A percentile compares a stretch with the other conserved stretches of the same genome.
These are phyloP conservation scores for Drosophila dives DNA, from an alignment of 2,888 invertebrate species.

Conservation along the genomic window DNA sequence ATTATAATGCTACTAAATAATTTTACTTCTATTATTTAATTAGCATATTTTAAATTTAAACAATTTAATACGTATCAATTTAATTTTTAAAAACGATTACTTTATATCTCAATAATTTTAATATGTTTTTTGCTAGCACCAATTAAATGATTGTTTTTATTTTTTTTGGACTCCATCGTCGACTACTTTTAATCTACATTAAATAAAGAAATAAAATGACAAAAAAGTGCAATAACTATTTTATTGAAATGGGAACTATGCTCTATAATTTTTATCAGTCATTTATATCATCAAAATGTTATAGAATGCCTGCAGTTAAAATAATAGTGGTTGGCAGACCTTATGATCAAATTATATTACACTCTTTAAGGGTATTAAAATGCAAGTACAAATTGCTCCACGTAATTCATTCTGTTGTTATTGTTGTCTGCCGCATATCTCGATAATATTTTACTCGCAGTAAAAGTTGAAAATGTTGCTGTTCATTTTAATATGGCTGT, in stretches of 20 bases:
- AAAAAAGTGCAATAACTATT: background rate
- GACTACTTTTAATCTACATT: background rate
- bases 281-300: background rate
- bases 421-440: constrained; percentile 39
- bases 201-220: background rate
- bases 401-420: constrained; percentile 43
- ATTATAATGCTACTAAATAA: background rate
- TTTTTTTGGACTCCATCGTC: background rate
- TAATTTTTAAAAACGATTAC: background rate
- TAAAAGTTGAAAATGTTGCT: constrained; percentile 66
- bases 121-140: background rate
- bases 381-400: constrained; percentile 42
- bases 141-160: background rate
- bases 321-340: background rate
- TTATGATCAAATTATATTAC: constrained; percentile 2
- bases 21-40: background rate
- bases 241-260: background rate
- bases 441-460: constrained; percentile 59
- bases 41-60: background rate
- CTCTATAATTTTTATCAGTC: background rate
- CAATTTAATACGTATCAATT: background rate
- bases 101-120: background rate
- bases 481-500: constrained; percentile 19
- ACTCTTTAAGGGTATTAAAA: constrained; percentile 33
- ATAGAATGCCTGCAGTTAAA: background rate